Evolutionary conservation across 1,140 invertebrate genomes (phyloP).

Genomic region (Aricia agestis): DNA sequence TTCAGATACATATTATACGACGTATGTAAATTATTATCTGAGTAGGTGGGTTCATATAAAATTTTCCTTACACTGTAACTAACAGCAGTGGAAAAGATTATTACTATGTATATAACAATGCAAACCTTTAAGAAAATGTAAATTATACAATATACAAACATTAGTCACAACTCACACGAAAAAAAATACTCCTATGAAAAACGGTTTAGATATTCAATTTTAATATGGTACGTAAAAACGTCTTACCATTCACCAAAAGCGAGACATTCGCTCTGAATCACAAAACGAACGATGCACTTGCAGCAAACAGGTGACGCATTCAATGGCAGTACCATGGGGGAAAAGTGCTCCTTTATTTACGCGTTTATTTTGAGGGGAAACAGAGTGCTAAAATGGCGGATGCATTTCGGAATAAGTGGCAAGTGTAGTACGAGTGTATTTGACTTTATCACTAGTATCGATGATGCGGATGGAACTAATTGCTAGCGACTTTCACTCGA

Average conservation of each 20-base stretch:
- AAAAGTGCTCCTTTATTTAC: constrained; percentile 37
- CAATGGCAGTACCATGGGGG: constrained; percentile 31
- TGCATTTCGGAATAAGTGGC: constrained; percentile 21
- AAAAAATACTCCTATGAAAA: no score
- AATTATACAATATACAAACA: no score
- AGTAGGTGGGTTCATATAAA: background rate
- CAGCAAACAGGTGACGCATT: constrained; percentile 59
- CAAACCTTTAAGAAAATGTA: no score
- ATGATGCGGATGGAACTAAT: background rate
- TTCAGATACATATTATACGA: background rate
- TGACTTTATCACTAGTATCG: constrained; percentile 19
- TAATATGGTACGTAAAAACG: no score
- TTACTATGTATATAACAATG: no score
- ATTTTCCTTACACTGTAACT: background rate
- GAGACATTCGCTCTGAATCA: constrained; percentile 41
- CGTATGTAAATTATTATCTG: background rate
- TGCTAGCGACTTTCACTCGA: constrained; percentile 44
- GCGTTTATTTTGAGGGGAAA: constrained; percentile 36
- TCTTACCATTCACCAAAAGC: constrained; percentile 16
- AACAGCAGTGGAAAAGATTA: no score
- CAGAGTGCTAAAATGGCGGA: constrained; percentile 34
- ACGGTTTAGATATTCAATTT: no score
- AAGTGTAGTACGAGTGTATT: background rate
- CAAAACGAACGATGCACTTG: constrained; percentile 45
- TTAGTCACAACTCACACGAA: no score